These are phyloP conservation scores for Paralichthys olivaceus DNA, from an alignment of 2,113 vertebrate genomes.

Conservation along the genomic window DNA sequence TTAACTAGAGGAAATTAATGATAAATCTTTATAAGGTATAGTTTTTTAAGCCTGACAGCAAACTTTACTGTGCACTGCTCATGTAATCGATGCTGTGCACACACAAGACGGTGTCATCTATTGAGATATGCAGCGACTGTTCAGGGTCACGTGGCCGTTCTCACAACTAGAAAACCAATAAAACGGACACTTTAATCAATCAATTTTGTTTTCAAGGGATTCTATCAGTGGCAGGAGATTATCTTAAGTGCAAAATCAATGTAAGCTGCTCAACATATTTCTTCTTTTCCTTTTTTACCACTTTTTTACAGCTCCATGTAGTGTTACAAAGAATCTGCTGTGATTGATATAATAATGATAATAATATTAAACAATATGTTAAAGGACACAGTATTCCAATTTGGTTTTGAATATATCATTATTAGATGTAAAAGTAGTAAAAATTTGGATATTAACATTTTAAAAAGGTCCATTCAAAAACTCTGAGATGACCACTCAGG, in stretches of 20 bases:
- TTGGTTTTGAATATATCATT: background rate
- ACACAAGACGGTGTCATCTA: background rate
- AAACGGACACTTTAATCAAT: constrained; percentile 45
- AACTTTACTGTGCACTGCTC: background rate
- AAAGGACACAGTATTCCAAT: background rate
- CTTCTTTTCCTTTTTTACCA: background rate
- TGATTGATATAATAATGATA: background rate
- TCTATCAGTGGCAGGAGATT: constrained; percentile 22
- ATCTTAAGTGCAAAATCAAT: constrained; percentile 57
- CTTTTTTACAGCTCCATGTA: constrained; percentile 7
- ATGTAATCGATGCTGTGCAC: background rate
- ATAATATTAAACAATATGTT: background rate
- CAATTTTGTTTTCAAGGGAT: constrained; percentile 46
- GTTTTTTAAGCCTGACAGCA: background rate
- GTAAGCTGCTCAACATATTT: constrained; percentile 7
- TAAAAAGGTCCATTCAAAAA: background rate
- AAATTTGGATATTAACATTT: background rate
- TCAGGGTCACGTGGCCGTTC: constrained; percentile 5
- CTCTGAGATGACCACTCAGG: constrained; percentile 11
- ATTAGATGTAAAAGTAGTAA: background rate
- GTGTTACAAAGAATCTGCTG: constrained; percentile 2
- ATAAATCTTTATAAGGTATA: background rate
- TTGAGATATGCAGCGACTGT: background rate
- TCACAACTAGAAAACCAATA: constrained; percentile 39
- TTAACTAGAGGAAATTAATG: too few relatives aligned